Percentiles rank a stretch among this genome's conserved stretches.
These are phyloP conservation scores for Crematogaster levior DNA, from an alignment of 2,888 invertebrate genomes.

Conservation along the genomic window DNA sequence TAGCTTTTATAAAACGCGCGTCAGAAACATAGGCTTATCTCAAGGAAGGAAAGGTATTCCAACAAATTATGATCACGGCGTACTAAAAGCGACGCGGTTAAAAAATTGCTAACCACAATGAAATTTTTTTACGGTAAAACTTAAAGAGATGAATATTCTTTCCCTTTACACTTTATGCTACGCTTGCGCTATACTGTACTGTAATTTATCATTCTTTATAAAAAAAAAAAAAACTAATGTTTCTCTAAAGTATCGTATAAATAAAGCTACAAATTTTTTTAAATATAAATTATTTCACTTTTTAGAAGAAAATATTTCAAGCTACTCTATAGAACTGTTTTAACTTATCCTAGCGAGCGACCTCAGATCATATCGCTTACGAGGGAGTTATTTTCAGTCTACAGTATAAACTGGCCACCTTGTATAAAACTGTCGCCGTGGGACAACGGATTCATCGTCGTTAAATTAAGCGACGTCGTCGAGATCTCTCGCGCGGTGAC, in stretches of 20 bases:
- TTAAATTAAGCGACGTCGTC: constrained; percentile 63
- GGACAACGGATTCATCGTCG: constrained; percentile 69
- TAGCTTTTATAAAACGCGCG: background rate
- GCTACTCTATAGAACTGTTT: background rate
- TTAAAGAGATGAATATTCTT: background rate
- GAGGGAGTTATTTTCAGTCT: constrained; percentile 38
- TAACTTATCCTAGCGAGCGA: background rate
- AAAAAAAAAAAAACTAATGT: background rate
- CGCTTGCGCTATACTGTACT: background rate
- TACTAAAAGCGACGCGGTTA: background rate
- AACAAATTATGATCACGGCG: background rate
- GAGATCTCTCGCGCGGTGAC: constrained; percentile 31
- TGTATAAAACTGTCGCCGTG: constrained; percentile 46
- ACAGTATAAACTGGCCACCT: constrained; percentile 33
- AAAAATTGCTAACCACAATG: background rate
- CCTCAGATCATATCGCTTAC: constrained; percentile 36
- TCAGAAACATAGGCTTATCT: background rate
- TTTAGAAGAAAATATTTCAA: background rate
- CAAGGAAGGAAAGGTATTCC: background rate
- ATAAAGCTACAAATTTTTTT: background rate
- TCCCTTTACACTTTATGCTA: background rate
- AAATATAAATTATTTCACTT: background rate
- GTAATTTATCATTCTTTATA: background rate
- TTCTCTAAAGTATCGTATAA: background rate
- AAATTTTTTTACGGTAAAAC: background rate